Evolutionary conservation across 2,888 invertebrate species (phyloP).

Genomic region (Malthinus seriepunctatus): DNA sequence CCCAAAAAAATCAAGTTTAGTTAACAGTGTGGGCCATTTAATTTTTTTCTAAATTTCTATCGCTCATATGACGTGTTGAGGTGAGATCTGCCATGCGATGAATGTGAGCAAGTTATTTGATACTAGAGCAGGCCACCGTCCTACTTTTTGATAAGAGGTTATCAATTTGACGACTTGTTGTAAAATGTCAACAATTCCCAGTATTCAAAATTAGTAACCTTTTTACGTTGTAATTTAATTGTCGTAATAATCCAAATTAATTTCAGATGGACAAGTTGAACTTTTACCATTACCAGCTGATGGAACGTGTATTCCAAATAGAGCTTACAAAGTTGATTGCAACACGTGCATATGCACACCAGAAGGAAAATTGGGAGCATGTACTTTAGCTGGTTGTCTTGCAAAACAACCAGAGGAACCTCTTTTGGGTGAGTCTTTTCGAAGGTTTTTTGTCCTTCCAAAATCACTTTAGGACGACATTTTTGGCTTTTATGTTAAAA

Average conservation of each 20-base stretch:
- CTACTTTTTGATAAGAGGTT: conserved; percentile 17
- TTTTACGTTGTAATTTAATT: conserved; percentile 29
- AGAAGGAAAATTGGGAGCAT: background rate
- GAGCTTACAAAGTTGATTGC: conserved; percentile 9
- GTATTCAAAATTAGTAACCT: conserved; percentile 6
- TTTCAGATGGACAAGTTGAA: background rate
- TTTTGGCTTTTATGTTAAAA: too few species aligned
- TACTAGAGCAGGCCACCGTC: conserved; percentile 13
- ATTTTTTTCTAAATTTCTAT: too few species aligned
- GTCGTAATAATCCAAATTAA: background rate
- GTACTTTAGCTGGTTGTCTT: conserved; percentile 1
- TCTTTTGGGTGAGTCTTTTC: too few species aligned
- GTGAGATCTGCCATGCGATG: background rate
- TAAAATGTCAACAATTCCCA: conserved; percentile 7
- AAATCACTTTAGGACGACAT: too few species aligned
- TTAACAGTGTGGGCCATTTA: too few species aligned
- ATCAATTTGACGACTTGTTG: conserved; percentile 1
- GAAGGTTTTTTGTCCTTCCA: too few species aligned
- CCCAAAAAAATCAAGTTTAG: too few species aligned
- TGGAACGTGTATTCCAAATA: conserved; percentile 10
- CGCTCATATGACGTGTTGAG: too few species aligned
- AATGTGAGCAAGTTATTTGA: conserved; percentile 10
- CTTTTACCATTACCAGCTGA: conserved; percentile 5
- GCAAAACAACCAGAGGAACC: too few species aligned
- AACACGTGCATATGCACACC: background rate